These are phyloP conservation scores for Stomatorhinus ivindoensis DNA, from an alignment of 2,113 vertebrate genomes.

Conservation along the genomic window DNA sequence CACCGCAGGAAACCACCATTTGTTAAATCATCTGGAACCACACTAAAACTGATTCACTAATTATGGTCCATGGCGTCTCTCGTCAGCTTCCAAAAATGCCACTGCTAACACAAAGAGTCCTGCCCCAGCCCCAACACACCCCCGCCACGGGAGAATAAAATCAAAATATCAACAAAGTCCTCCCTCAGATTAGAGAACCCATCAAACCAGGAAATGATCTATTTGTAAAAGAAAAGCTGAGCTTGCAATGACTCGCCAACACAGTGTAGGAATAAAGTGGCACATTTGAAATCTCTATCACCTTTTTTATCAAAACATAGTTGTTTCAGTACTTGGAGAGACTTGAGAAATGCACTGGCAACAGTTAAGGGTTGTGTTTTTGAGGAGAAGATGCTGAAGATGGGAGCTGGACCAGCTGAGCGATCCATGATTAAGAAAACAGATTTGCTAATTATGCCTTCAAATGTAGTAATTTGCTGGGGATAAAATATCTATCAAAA, in stretches of 20 bases:
- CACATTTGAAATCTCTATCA: constrained; percentile 42
- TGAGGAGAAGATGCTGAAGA: constrained; percentile 54
- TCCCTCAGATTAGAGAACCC: constrained; percentile 33
- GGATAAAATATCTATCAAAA: constrained; percentile 96
- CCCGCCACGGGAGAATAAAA: constrained; percentile 25
- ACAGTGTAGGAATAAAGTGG: constrained; percentile 34
- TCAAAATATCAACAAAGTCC: constrained; percentile 35
- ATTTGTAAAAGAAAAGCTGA: constrained; percentile 42
- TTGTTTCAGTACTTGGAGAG: constrained; percentile 44
- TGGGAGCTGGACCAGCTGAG: constrained; percentile 63
- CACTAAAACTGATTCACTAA: constrained; percentile 61
- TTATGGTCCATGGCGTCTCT: constrained; percentile 52
- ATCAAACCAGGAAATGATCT: constrained; percentile 41
- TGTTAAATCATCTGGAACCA: constrained; percentile 62
- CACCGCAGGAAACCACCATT: constrained; percentile 61
- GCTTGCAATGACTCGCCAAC: constrained; percentile 31
- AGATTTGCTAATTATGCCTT: constrained; percentile 90
- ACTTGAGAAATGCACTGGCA: constrained; percentile 46
- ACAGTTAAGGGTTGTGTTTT: constrained; percentile 40
- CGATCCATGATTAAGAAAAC: constrained; percentile 84
- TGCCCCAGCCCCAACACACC: constrained; percentile 14
- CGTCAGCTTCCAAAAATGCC: constrained; percentile 53
- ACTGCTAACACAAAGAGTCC: constrained; percentile 46
- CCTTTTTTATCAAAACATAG: constrained; percentile 53
- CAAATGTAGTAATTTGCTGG: constrained; percentile 86